Evolutionary conservation across 2,797 vertebrate genomes (phyloP), one percentile per base, ranked within the genome.

Genomic region (Megaceryle alcyon): DNA sequence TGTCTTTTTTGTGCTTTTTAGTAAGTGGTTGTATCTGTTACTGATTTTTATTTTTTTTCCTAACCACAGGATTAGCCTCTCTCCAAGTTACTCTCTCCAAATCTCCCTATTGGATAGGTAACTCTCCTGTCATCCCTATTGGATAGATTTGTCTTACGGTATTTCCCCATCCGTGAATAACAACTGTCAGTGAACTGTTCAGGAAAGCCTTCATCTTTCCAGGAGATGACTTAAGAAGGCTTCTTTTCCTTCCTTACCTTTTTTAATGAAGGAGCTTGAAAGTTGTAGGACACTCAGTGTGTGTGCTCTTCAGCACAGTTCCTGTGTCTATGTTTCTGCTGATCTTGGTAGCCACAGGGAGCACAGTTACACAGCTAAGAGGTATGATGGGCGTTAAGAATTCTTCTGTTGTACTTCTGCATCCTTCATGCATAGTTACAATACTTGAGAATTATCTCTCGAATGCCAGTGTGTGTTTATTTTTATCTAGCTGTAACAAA

Each of bases 401-500:
- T 51, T 28, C 14, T 51, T 51, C 26, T 51, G 46, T 65, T 59
- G 14, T 79, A 81, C 35, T 72, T 41, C 57, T 80, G 48, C 31
- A 59, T 91, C 48, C 43, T 85, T 94, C 14, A 3, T 86, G 94
- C 53, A 5, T 8, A 11, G 37, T 53, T 44, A 21, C n/a, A 41
- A 37, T 92, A 21, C 51, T 85, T 85, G 53, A 78, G 92, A 54
- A 93, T 93, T 92, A 54, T 64, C 46, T 68, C 31, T 64, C 56
- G 70, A 71, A 33, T 69, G 43, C 51, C 54, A 75, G 15, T 23
- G 12, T 91, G 63, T n/a, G 90, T 82, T 94, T 95, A 75, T 88
- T 90, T 85, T 94, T 96, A 77, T 86, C 48, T 54, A 71, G 64
- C 86, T 90, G 46, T 89, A 82, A 59, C 82, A 94, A 88, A 94